Conservation (phyloP, 2,888 invertebrate genomes). For the Trissonchulus latispiculum region DNA sequence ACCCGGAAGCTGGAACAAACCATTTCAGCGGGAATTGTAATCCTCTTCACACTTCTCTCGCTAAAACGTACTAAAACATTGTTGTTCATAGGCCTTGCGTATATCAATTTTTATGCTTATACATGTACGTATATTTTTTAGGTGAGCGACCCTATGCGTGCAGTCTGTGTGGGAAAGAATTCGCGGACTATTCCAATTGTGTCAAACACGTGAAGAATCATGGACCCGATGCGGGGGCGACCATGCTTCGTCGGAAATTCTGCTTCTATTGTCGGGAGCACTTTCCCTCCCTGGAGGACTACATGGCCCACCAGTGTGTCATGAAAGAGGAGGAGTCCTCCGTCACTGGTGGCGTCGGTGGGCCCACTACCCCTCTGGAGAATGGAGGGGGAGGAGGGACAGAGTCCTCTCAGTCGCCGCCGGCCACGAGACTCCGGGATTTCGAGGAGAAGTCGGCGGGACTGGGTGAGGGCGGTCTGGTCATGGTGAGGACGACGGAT, state of each 20-base stretch:
- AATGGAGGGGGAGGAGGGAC: background rate
- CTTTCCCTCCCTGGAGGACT: background rate
- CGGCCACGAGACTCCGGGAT: background rate
- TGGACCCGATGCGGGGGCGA: background rate
- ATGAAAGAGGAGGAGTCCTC: background rate
- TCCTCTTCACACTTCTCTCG: no score
- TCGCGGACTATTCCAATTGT: background rate
- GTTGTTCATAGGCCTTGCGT: no score
- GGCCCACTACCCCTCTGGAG: background rate
- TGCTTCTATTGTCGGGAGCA: background rate
- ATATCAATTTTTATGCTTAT: no score
- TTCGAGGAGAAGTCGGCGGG: no score
- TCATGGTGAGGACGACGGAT: no score
- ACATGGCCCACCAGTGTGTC: background rate
- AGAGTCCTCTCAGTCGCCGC: background rate
- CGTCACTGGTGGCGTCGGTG: background rate
- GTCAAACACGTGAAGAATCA: background rate
- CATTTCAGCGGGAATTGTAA: no score
- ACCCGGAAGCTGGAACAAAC: no score
- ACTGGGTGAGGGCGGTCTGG: no score
- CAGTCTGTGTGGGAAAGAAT: background rate
- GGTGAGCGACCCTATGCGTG: background rate
- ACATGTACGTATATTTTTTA: no score
- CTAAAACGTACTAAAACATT: no score
- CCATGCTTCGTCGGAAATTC: background rate